A percentile compares a stretch with the other conserved stretches of the same genome.
Conservation (phyloP, 2,888 invertebrate species). For the Chouioia cunea region DNA sequence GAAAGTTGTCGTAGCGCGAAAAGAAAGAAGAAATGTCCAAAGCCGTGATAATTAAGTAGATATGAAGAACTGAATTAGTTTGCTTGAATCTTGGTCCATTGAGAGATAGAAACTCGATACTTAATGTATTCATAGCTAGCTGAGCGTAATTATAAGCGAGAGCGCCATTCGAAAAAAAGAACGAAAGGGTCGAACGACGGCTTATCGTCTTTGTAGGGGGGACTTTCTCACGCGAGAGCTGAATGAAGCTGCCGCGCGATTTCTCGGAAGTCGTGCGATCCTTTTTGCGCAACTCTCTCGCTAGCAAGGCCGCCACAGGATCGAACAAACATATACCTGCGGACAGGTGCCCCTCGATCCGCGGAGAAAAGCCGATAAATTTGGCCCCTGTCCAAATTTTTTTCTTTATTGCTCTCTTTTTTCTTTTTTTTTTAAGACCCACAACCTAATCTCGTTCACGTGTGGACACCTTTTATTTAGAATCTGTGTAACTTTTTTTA, state of each 20-base stretch:
- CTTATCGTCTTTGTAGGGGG: slow-evolving; percentile 4
- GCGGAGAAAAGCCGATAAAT: slow-evolving; percentile 27
- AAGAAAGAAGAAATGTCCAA: too few relatives aligned
- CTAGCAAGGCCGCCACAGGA: neutral
- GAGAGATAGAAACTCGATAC: slow-evolving; percentile 1
- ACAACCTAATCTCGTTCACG: slow-evolving; percentile 5
- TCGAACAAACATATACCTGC: neutral
- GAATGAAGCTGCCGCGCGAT: slow-evolving; percentile 14
- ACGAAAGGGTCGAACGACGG: neutral
- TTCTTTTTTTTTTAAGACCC: neutral
- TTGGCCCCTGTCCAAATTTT: neutral
- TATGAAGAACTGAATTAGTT: too few relatives aligned
- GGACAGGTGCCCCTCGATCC: slow-evolving; percentile 4
- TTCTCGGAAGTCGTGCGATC: slow-evolving; percentile 9
- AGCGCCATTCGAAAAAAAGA: neutral
- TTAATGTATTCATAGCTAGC: slow-evolving; percentile 8
- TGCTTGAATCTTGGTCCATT: neutral
- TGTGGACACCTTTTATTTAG: too few relatives aligned
- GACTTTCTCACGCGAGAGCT: slow-evolving; percentile 12
- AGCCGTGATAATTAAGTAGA: too few relatives aligned
- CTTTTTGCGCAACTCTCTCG: slow-evolving; percentile 8
- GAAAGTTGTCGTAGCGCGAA: too few relatives aligned
- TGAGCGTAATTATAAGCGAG: neutral
- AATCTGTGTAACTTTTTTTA: too few relatives aligned
- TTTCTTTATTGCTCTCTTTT: too few relatives aligned